Base-by-base conservation (phyloP, 2,888 invertebrate species). In the Oxycera nigricornis region DNA sequence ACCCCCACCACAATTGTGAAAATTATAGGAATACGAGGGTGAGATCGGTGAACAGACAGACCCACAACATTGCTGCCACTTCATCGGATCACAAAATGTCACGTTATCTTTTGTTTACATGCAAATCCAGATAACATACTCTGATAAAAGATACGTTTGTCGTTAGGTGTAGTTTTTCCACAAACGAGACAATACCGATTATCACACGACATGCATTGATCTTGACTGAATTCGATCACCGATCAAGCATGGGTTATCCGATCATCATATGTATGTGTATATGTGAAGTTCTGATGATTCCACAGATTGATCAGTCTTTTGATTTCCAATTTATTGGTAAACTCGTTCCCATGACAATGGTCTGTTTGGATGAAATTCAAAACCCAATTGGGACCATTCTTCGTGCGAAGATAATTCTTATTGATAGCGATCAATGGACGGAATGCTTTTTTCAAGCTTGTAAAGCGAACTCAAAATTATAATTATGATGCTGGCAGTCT, bases 81-180 rank as follows among this genome's bases (percentile, higher is more conserved):
- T 9, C 7, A 20, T 55, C 52, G 11, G 2, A 22, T 22, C 24
- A 22, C 4, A 6, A 55, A 24, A 24, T 55, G 52, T 55, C 52
- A 55, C 3, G 2, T 55, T 55, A 59, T 30, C 59, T 24, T 28
- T 26, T 59, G 24, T 59, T 59, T 59, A 59, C 30, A 59, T 59
- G 59, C 20, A n/a, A 59, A 59, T 59, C 2, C 59, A 30, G 22
- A 26, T 59, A 59, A 30, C 14, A 59, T 22, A 28, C 2, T 59
- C n/a, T 46, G 11, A 7, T 46, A 46, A 35, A 35, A 35, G n/a
- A 35, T 35, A 11, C 11, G 35, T 35, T 35, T 35, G 35, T 7
- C 6, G 11, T 35, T 6, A 35, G 11, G 35, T 7, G 35, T 7
- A 35, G 11, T 35, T 35, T 35, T 35, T 35, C 11, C 11, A 7